phyloP scores from a whole-genome alignment of 2,113 vertebrate genomes.

The Romanogobio albipinnatus region DNA sequence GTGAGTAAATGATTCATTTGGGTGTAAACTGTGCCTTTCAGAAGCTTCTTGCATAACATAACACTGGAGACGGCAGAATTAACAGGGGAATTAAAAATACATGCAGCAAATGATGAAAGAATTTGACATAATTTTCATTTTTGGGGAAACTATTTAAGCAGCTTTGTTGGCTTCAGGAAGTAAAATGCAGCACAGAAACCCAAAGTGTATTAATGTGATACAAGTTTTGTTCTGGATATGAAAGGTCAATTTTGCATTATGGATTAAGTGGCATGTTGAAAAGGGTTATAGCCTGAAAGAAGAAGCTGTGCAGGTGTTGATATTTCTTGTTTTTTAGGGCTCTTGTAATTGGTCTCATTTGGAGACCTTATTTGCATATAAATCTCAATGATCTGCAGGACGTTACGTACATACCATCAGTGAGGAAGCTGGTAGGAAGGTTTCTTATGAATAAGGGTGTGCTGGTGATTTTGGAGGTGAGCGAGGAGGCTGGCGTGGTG shows the following conservation, averaged over 20 bases:
- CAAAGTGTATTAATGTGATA: neutral
- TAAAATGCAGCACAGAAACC: neutral
- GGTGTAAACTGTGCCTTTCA: no score
- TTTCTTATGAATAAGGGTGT: conserved; percentile 64
- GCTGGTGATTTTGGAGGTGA: conserved; percentile 71
- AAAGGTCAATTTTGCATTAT: neutral
- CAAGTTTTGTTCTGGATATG: neutral
- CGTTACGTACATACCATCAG: conserved; percentile 74
- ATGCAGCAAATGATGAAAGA: neutral
- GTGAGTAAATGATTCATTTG: neutral
- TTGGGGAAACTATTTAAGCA: no score
- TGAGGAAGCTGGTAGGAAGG: conserved; percentile 79
- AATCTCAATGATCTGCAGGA: neutral
- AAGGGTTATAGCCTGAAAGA: neutral
- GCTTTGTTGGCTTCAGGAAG: neutral
- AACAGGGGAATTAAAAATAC: neutral
- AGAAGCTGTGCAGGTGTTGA: neutral
- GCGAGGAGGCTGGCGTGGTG: conserved; percentile 8
- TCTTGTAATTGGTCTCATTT: neutral
- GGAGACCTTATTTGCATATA: neutral
- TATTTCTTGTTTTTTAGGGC: neutral
- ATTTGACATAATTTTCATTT: neutral
- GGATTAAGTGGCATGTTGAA: neutral
- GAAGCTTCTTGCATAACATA: neutral
- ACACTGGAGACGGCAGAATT: neutral